Percentiles rank a stretch among this genome's conserved stretches.
Evolutionary conservation across 2,113 vertebrate species (phyloP).

Genomic region (Sula dactylatra): DNA sequence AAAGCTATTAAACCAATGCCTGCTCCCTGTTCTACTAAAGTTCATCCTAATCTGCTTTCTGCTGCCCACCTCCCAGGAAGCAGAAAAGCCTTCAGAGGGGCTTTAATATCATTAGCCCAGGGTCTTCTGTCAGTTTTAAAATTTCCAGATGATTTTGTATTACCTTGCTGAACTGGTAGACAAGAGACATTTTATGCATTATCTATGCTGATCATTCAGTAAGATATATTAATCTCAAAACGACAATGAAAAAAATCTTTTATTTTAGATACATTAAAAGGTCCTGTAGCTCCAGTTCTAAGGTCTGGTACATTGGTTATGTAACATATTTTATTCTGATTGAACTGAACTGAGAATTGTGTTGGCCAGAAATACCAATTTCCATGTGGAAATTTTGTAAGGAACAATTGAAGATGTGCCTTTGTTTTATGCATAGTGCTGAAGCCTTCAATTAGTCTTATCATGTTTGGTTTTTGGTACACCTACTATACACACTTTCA

Average conservation of each 20-base stretch:
- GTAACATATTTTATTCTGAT: background rate
- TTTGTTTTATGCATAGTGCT: background rate
- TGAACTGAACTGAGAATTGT: background rate
- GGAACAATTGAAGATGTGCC: background rate
- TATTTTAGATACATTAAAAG: background rate
- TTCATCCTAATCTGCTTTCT: background rate
- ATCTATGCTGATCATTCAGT: background rate
- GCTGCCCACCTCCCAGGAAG: background rate
- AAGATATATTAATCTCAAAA: constrained; percentile 3
- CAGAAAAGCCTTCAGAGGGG: background rate
- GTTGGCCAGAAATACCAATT: background rate
- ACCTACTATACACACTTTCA: background rate
- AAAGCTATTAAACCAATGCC: background rate
- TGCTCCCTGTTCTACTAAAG: background rate
- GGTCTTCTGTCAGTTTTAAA: background rate
- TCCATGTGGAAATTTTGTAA: background rate
- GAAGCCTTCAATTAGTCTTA: background rate
- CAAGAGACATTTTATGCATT: background rate
- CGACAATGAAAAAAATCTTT: background rate
- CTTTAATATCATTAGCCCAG: background rate
- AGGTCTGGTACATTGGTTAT: background rate
- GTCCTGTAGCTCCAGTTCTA: background rate
- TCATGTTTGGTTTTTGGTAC: background rate
- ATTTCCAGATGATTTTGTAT: background rate
- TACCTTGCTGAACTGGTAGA: background rate